Evolutionary conservation across 30 jellyfish, hydroid and myxozoan genomes (phyloP), one percentile per base, ranked within the genome.

Genomic region (Rhopilema esculentum): DNA sequence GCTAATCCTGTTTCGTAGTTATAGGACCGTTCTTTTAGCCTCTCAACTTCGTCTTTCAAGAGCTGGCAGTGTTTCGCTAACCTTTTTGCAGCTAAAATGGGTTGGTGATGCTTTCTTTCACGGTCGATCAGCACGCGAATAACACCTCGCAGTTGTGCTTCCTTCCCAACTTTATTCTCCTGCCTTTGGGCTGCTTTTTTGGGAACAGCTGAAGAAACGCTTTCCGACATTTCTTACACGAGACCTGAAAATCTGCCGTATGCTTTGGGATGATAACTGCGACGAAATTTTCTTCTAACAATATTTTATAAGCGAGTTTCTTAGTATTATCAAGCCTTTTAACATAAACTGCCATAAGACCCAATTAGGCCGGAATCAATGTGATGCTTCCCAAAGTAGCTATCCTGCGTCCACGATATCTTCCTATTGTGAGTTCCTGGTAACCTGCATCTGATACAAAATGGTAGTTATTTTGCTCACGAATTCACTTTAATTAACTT

Each of bases 1-100:
- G 30, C 70, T 78, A 83, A 51, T 16, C 91, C 91, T 4, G 51
- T 29, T 62, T 83, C 82, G 26, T 68, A 83, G 50, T 83, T 83
- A 16, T 19, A 26, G 2, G 91, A 32, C 21, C 82, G 19, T 24
- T 66, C 49, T 67, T 83, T 83, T 49, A 67, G 28, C 51, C 91
- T 40, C 50, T 83, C 91, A 12, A 40, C 81, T 31, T 83, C 91
- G 6, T 83, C 85, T 19, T 66, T 83, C 52, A 68, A 68, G 26
- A 31, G 32, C 83, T 83, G 91, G 31, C 49, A 68, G 27, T 68
- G 72, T 63, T 62, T 83, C 1, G 91, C 91, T 22, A 83, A 66
- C 33, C 78, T 68, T 48, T 69, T 83, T 0, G 85, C 85, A 20
- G 91, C 91, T 68, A 49, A 16, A 17, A 83, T 23, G 27, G 91